These are phyloP conservation scores for Tragulus kanchil DNA, from an alignment of 2,113 vertebrate species.

Conservation along the genomic window DNA sequence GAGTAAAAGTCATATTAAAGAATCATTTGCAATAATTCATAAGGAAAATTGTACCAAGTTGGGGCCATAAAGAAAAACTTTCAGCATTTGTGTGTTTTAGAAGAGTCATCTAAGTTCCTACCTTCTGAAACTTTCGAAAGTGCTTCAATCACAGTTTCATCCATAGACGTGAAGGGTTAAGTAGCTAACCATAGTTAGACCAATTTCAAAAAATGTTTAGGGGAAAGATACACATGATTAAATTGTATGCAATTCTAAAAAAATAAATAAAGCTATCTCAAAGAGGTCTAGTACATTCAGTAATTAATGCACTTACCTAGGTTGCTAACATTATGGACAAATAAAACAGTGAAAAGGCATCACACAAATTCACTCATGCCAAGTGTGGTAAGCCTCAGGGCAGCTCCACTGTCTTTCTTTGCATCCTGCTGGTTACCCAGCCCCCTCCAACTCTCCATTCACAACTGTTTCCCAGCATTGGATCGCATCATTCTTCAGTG, in stretches of 20 bases:
- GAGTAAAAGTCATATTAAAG: neutral
- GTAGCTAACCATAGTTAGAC: neutral
- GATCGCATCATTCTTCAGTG: neutral
- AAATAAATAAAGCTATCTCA: neutral
- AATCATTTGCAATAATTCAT: constrained; percentile 42
- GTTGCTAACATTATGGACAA: neutral
- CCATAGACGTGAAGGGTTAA: neutral
- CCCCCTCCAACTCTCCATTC: neutral
- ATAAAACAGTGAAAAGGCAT: neutral
- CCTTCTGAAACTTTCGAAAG: constrained; percentile 34
- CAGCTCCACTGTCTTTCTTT: neutral
- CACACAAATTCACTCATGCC: neutral
- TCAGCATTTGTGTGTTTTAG: constrained; percentile 13
- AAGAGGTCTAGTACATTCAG: neutral
- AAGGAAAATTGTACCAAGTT: constrained; percentile 10
- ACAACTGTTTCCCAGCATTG: neutral
- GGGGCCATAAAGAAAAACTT: neutral
- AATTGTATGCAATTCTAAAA: neutral
- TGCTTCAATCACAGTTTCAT: neutral
- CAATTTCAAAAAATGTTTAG: neutral
- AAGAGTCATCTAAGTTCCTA: neutral
- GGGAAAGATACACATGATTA: neutral
- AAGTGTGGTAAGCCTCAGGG: neutral
- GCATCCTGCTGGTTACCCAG: too few relatives aligned
- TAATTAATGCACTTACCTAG: neutral